Percentiles rank a stretch among this genome's conserved stretches.
phyloP scores from a whole-genome alignment of 2,113 vertebrate species.

The Panurus biarmicus region DNA sequence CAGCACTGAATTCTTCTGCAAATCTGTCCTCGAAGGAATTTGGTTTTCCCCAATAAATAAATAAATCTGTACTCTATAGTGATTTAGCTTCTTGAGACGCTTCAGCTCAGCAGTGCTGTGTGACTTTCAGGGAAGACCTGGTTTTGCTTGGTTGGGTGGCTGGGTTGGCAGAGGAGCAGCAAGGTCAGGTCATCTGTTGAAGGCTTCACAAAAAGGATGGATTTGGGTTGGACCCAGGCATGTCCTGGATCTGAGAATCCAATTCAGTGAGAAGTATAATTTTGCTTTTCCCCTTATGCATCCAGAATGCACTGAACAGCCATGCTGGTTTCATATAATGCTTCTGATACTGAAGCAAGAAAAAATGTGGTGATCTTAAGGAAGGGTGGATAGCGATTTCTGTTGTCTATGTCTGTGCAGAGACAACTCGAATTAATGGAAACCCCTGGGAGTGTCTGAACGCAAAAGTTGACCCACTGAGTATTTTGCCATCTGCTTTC shows the following conservation, averaged over 20 bases:
- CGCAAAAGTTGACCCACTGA: conserved; percentile 25
- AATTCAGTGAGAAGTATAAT: neutral
- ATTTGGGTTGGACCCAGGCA: neutral
- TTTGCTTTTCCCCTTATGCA: neutral
- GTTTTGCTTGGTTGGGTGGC: neutral
- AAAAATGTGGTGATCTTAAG: neutral
- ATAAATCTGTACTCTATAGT: neutral
- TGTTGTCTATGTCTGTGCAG: neutral
- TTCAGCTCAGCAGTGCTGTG: neutral
- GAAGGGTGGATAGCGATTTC: neutral
- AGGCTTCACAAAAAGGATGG: neutral
- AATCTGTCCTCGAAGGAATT: conserved; percentile 13
- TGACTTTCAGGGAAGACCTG: neutral
- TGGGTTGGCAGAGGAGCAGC: neutral
- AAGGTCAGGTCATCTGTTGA: neutral
- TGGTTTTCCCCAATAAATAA: conserved; percentile 25
- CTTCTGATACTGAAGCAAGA: neutral
- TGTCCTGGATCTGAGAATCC: neutral
- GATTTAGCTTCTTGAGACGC: neutral
- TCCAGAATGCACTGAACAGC: neutral
- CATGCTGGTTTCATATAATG: neutral
- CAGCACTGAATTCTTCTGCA: conserved; percentile 22
- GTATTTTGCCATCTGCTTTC: conserved; percentile 47
- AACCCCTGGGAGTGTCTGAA: neutral
- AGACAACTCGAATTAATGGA: neutral